Percentiles rank a stretch among this genome's conserved stretches.
phyloP scores from a whole-genome alignment of 2,888 invertebrate genomes.

The Cataglyphis livida region DNA sequence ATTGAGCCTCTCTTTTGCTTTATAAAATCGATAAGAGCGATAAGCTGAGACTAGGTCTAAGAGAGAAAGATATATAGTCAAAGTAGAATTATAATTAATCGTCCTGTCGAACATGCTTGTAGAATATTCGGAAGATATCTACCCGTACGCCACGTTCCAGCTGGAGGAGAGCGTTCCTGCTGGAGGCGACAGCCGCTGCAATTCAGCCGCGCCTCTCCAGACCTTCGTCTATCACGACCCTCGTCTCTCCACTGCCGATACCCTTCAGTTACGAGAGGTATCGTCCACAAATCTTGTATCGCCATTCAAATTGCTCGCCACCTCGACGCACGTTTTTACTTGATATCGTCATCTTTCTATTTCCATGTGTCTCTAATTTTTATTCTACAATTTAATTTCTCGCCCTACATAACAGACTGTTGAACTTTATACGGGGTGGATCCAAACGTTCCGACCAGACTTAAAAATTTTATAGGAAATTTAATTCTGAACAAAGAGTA shows the following conservation, averaged over 20 bases:
- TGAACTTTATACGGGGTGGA: too few relatives aligned
- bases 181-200: conserved; percentile 96
- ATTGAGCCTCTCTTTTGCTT: neutral
- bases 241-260: conserved; percentile 91
- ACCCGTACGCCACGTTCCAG: conserved; percentile 97
- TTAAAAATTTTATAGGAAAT: too few relatives aligned
- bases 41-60: neutral
- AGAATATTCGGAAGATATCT: conserved; percentile 97
- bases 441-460: too few relatives aligned
- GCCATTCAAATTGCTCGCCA: conserved; percentile 1
- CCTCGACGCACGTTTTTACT: conserved; percentile 39
- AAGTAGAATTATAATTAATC: conserved; percentile 18
- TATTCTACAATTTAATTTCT: neutral
- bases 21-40: neutral
- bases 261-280: conserved; percentile 91
- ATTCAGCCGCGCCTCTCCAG: conserved; percentile 86
- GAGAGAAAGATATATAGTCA: neutral
- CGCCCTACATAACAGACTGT: too few relatives aligned
- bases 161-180: conserved; percentile 91
- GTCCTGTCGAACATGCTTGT: conserved; percentile 76
- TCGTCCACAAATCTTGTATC: conserved; percentile 61
- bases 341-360: neutral
- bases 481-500: too few relatives aligned
- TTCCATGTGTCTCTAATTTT: neutral
- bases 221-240: conserved; percentile 96